A percentile compares a stretch with the other conserved stretches of the same genome.
phyloP scores from a whole-genome alignment of 2,113 vertebrate genomes.

The Ptilorrhoa leucosticta region DNA sequence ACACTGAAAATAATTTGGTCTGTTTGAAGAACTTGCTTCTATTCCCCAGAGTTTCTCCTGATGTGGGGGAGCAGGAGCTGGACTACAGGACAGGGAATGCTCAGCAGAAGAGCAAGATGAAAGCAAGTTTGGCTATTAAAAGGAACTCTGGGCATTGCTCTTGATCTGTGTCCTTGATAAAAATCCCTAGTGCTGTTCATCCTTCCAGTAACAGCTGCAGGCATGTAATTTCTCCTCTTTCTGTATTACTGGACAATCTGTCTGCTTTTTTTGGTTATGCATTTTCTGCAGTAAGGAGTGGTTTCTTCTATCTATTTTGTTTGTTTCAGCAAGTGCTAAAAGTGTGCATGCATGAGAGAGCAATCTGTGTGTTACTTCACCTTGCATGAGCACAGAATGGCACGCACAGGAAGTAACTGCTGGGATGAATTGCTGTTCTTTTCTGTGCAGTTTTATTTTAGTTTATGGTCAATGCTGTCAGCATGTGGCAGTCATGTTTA shows the following conservation, averaged over 20 bases:
- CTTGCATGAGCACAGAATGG: background rate
- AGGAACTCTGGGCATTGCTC: background rate
- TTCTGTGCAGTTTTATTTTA: fast-evolving
- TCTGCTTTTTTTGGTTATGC: background rate
- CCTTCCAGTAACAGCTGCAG: background rate
- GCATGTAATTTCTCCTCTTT: background rate
- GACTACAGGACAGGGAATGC: background rate
- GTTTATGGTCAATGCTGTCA: background rate
- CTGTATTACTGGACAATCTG: background rate
- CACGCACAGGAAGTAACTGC: fast-evolving
- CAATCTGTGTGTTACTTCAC: background rate
- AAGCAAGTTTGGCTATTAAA: background rate
- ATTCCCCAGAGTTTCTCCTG: background rate
- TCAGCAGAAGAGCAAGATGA: background rate
- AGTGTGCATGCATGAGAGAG: background rate
- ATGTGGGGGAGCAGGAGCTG: background rate
- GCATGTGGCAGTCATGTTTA: background rate
- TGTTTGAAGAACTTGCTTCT: background rate
- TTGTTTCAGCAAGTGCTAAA: background rate
- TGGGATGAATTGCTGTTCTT: background rate
- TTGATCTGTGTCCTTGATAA: background rate
- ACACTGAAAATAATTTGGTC: background rate
- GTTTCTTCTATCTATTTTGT: background rate
- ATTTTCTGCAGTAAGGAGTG: background rate
- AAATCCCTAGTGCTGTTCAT: background rate